Evolutionary conservation across 1,140 invertebrate species (phyloP), one percentile per base, ranked within the genome.

Genomic region (Cydia fagiglandana): DNA sequence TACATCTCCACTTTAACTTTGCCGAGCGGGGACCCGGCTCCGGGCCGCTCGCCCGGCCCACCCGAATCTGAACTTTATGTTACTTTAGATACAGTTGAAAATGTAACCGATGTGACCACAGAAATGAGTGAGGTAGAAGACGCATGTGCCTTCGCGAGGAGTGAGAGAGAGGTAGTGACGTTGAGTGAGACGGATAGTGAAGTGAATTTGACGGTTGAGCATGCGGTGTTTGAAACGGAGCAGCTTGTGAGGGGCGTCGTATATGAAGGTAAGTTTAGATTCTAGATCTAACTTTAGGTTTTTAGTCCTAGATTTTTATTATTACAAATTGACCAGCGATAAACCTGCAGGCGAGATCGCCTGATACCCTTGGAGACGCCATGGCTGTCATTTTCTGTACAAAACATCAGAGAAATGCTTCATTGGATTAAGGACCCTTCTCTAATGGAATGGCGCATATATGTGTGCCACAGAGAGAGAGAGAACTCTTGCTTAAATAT

Each of bases 31-130:
- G 91, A 92, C 61, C 91, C 91, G 0, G 89, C 91, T 0, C 91
- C 91, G 2, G 91, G 91, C 0, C 83, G 91, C 6, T 92, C 91
- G 2, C 91, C 91, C 1, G 91, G 91, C 53, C 91, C 91, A 80
- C 91, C 91, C 77, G 28, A 74, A 12, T 17, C 68, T 20, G 70
- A 77, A 80, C 38, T 64, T 64, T 13, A 77, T 77, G 64, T 5
- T 75, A 74, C 81, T 45, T 82, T 80, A 75, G 68, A 84, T 76
- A 79, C 76, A 76, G 77, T 82, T 38, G 81, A 81, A 20, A 74
- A 77, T 73, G 73, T 74, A 4, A 87, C 82, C 85, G 85, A 88
- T 2, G 61, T 73, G 64, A 83, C 78, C 56, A 81, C 76, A 56
- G 78, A 38, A 15, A 70, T 84, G 41, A 76, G 77, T 84, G 89